Evolutionary conservation across 2,113 vertebrate species (phyloP).

Genomic region (Syngnathus typhle): DNA sequence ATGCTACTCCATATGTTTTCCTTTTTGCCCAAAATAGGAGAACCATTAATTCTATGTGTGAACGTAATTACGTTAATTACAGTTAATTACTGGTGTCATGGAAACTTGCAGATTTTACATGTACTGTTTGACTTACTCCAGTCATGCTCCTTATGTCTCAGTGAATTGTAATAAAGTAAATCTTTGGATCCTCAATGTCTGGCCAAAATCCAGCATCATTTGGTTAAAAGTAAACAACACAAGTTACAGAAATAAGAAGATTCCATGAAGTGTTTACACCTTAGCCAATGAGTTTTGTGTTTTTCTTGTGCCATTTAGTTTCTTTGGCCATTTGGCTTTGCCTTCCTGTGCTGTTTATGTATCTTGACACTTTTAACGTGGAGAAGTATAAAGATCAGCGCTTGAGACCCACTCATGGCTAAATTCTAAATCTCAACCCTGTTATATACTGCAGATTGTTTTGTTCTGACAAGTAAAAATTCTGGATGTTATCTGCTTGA

Average conservation of each 20-base stretch:
- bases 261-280: background rate
- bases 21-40: too few species aligned
- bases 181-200: background rate
- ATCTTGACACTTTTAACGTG: too few species aligned
- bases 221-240: background rate
- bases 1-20: background rate
- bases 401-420: too few species aligned
- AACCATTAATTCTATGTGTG: too few species aligned
- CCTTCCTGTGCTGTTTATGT: too few species aligned
- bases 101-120: background rate
- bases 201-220: background rate
- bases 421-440: too few species aligned
- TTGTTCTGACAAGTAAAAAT: too few species aligned
- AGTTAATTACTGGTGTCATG: background rate
- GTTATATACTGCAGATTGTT: too few species aligned
- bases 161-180: background rate
- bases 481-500: too few species aligned
- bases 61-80: too few species aligned
- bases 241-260: background rate
- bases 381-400: too few species aligned
- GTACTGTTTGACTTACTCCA: background rate
- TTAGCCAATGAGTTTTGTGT: background rate
- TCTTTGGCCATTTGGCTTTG: background rate
- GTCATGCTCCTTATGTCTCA: background rate
- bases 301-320: background rate